These are phyloP conservation scores for Arothron firmamentum DNA, from an alignment of 2,113 vertebrate species.

Conservation along the genomic window DNA sequence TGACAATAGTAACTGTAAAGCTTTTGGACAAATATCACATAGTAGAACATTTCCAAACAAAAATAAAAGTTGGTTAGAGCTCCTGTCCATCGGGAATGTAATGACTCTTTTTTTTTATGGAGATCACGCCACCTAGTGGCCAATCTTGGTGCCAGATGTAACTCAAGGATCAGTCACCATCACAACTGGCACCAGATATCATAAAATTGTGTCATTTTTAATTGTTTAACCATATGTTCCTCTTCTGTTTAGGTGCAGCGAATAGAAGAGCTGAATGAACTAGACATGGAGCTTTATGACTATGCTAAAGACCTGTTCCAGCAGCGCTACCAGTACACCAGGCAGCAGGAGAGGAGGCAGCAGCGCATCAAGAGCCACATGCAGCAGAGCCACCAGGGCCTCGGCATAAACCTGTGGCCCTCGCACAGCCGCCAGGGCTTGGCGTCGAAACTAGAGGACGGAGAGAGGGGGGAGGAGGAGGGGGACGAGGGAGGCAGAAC, in stretches of 20 bases:
- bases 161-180: no score
- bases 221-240: no score
- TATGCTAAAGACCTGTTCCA: slow-evolving; percentile 98
- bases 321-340: slow-evolving; percentile 94
- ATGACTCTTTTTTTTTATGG: no score
- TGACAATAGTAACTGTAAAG: slow-evolving; percentile 2
- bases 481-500: slow-evolving; percentile 65
- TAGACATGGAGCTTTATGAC: slow-evolving; percentile 98
- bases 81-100: no score
- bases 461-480: slow-evolving; percentile 50
- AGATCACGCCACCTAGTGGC: no score
- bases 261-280: slow-evolving; percentile 96
- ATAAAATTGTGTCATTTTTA: neutral
- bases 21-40: slow-evolving; percentile 22
- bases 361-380: slow-evolving; percentile 86
- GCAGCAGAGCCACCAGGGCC: slow-evolving; percentile 82
- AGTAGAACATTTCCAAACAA: neutral
- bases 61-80: neutral
- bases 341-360: slow-evolving; percentile 91
- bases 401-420: slow-evolving; percentile 70
- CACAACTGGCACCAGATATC: no score
- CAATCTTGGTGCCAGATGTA: no score
- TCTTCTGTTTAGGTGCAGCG: slow-evolving; percentile 71
- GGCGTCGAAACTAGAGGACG: slow-evolving; percentile 38
- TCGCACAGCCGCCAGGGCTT: slow-evolving; percentile 48